Evolutionary conservation across 2,888 invertebrate genomes (phyloP), one percentile per base, ranked within the genome.

Genomic region (Zaprionus lineosus): DNA sequence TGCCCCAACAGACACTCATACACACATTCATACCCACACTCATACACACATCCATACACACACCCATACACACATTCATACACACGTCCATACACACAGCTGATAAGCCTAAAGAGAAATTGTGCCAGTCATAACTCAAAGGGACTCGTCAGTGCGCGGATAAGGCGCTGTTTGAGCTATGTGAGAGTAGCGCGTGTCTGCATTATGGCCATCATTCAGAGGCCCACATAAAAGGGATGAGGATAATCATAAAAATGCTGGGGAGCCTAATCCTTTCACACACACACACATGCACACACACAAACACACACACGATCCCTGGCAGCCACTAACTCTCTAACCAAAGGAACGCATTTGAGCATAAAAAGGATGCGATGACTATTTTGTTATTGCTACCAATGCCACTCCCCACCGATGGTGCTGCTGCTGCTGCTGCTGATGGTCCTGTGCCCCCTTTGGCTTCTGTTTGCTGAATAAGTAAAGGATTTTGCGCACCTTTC

Each of bases 401-500:
- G n/a, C n/a, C n/a, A n/a, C n/a, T n/a, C n/a, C n/a, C n/a, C n/a
- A n/a, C n/a, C n/a, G n/a, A n/a, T n/a, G n/a, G n/a, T n/a, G n/a
- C 11, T 46, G 29, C 21, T 47, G 46, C 40, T 58, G 18, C 34
- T 43, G 33, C 51, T 51, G 53, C n/a, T n/a, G n/a, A n/a, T n/a
- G n/a, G n/a, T n/a, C n/a, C 11, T 46, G 29, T n/a, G n/a, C n/a
- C n/a, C n/a, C n/a, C n/a, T 15, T 19, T 29, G 19, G 8, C 8
- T 8, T n/a, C 18, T 39, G 11, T 65, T 65, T 68, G 63, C 48
- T 69, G 69, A 56, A 73, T 62, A 51, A 65, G 67, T 67, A 74
- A 74, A 75, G 84, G 78, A 81, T 82, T 81, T 84, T 57, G 76
- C 76, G 68, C 84, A 82, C 82, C 82, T 82, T 82, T 81, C 82